Evolutionary conservation across 2,888 invertebrate genomes (phyloP).

Genomic region (Xylophagus ater): DNA sequence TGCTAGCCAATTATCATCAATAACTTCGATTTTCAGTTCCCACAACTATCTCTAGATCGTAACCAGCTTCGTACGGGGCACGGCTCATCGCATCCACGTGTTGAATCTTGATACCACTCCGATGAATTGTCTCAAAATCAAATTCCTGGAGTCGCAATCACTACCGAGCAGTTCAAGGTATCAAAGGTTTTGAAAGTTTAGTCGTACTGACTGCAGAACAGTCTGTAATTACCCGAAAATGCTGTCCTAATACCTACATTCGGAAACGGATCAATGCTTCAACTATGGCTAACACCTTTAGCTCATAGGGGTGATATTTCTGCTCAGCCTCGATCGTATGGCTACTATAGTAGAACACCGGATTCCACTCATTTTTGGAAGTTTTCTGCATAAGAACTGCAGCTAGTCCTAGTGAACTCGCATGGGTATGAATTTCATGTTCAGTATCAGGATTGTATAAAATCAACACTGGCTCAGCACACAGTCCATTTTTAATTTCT

Average conservation of each 20-base stretch:
- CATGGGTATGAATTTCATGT: slow-evolving; percentile 1
- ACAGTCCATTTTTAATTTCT: not conserved
- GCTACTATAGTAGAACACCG: not conserved
- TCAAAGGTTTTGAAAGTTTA: not conserved
- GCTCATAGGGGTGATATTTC: not conserved
- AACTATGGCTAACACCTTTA: not conserved
- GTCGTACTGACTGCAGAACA: slow-evolving; percentile 1
- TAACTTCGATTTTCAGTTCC: too few species aligned
- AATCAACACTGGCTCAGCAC: not conserved
- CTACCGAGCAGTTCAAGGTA: slow-evolving; percentile 5
- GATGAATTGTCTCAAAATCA: slow-evolving; percentile 3
- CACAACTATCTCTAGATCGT: not conserved
- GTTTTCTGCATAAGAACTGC: not conserved
- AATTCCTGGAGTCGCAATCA: slow-evolving; percentile 6
- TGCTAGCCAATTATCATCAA: slow-evolving; percentile 1
- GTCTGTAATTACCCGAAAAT: slow-evolving; percentile 2
- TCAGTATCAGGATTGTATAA: not conserved
- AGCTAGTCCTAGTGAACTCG: not conserved
- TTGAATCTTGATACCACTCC: slow-evolving; percentile 2
- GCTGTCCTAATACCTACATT: not conserved
- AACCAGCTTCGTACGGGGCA: not conserved
- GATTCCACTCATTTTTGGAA: slow-evolving; percentile 1
- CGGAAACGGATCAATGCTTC: not conserved
- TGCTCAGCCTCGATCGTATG: not conserved
- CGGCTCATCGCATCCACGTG: slow-evolving; percentile 8